Evolutionary conservation across 2,888 invertebrate species (phyloP).

Genomic region (Girardia tigrina): DNA sequence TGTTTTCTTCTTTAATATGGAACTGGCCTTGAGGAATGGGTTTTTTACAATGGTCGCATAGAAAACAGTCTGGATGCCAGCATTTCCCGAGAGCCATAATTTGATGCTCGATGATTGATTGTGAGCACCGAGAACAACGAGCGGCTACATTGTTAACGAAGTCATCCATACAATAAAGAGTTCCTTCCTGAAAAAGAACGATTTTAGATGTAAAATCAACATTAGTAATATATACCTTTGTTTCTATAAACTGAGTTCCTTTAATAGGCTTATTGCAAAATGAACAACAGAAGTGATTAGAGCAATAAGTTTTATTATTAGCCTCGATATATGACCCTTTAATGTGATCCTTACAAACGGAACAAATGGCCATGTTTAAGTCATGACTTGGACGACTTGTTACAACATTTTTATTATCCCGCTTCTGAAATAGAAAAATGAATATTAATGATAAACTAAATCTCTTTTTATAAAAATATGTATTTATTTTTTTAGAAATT

Average conservation of each 20-base stretch:
- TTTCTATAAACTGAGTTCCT: not conserved
- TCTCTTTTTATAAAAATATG: no score
- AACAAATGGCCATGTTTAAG: not conserved
- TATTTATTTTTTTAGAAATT: no score
- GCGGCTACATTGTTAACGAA: not conserved
- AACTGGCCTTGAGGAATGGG: not conserved
- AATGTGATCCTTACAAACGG: not conserved
- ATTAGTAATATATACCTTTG: not conserved
- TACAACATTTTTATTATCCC: not conserved
- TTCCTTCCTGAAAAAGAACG: conserved; percentile 4
- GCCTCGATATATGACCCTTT: not conserved
- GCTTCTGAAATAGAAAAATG: not conserved
- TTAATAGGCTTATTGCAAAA: conserved; percentile 6
- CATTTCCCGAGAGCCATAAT: conserved; percentile 9
- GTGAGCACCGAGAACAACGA: not conserved
- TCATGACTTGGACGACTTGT: not conserved
- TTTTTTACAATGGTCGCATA: not conserved
- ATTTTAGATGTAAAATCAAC: no score
- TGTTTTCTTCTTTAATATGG: conserved; percentile 1
- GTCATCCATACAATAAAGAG: conserved; percentile 14
- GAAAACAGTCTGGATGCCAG: not conserved
- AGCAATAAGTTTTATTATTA: not conserved
- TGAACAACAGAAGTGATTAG: conserved; percentile 1
- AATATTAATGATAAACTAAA: no score
- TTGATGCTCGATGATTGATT: not conserved